Conservation (phyloP, 2,888 invertebrate species). For the Chrysomela aeneicollis region DNA sequence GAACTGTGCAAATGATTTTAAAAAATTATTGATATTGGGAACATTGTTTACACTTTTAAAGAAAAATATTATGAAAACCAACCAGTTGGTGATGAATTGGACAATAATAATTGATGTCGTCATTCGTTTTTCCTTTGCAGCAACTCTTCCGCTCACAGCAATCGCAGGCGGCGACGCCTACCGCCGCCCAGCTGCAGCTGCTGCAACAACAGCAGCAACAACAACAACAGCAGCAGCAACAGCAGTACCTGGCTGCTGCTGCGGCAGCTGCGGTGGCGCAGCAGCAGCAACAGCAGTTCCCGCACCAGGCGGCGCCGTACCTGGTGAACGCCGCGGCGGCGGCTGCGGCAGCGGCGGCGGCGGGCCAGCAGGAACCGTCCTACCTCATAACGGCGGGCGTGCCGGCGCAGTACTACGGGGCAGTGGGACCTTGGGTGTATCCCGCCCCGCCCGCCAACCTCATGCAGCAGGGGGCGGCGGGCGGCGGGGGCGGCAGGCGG, state of each 20-base stretch:
- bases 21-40: too few relatives aligned
- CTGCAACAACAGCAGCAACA: conserved; percentile 80
- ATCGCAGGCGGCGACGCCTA: conserved; percentile 74
- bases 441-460: conserved; percentile 67
- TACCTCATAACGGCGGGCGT: conserved; percentile 85
- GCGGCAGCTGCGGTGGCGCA: conserved; percentile 61
- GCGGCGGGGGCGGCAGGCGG: conserved; percentile 72
- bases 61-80: too few relatives aligned
- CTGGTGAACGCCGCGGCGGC: conserved; percentile 75
- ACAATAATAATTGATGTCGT: too few relatives aligned
- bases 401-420: conserved; percentile 92
- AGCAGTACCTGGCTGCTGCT: conserved; percentile 57
- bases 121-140: too few relatives aligned
- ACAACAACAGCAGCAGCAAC: conserved; percentile 67
- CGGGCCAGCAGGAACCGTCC: conserved; percentile 76
- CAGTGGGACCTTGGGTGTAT: conserved; percentile 90
- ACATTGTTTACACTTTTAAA: too few relatives aligned
- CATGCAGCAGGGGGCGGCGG: conserved; percentile 72
- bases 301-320: conserved; percentile 84
- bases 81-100: too few relatives aligned
- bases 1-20: too few relatives aligned
- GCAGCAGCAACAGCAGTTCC: conserved; percentile 72
- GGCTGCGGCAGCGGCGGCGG: conserved; percentile 65
- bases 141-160: conserved; percentile 90
- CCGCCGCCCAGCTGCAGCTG: conserved; percentile 75